Conservation (phyloP, 53 echinoderm and acorn worm species). For the Stichopus horrens region DNA sequence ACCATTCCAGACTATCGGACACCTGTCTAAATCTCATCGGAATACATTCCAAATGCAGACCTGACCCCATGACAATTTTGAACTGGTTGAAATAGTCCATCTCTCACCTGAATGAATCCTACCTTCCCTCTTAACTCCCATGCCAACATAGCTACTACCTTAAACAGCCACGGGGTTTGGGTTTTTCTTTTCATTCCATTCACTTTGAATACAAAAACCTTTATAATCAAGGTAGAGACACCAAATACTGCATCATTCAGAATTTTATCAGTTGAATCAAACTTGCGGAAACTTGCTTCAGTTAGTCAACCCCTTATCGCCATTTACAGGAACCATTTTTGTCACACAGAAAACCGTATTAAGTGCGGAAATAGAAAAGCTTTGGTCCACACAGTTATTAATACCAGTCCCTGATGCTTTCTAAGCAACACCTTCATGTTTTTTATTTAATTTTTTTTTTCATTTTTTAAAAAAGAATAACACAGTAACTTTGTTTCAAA, state of each 20-base stretch:
- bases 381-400: slow-evolving; percentile 36
- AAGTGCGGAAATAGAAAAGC: slow-evolving; percentile 17
- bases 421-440: neutral
- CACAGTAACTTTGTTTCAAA: neutral
- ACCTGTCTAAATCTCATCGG: too few species aligned
- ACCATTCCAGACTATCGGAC: too few species aligned
- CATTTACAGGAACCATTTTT: slow-evolving; percentile 9
- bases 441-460: neutral
- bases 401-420: slow-evolving; percentile 12
- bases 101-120: too few species aligned
- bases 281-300: slow-evolving; percentile 30
- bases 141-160: too few species aligned
- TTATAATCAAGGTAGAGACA: slow-evolving; percentile 43
- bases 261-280: slow-evolving; percentile 24
- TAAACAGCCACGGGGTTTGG: too few species aligned
- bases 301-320: slow-evolving; percentile 23
- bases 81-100: too few species aligned
- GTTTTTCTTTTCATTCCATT: neutral
- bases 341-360: slow-evolving; percentile 8
- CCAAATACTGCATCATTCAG: slow-evolving; percentile 36
- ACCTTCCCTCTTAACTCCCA: too few species aligned
- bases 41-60: too few species aligned
- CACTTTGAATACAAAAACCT: slow-evolving; percentile 43
- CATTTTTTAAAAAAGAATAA: neutral
- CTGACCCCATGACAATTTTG: too few species aligned